Evolutionary conservation across 2,113 vertebrate genomes (phyloP), one percentile per base, ranked within the genome.

Genomic region (Lipotes vexillifer): DNA sequence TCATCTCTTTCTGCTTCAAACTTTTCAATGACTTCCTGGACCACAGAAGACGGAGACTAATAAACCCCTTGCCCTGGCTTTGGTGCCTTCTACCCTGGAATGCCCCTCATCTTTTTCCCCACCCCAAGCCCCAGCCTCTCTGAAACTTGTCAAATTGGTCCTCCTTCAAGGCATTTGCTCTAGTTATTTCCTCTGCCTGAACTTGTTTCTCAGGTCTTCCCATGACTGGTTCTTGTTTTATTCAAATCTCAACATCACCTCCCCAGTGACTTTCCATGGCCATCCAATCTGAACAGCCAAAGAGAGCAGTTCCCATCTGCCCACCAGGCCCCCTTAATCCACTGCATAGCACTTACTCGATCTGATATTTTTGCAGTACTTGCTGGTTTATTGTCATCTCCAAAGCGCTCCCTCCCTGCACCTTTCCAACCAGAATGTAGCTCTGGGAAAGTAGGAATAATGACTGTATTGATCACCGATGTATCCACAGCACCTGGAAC

Each of bases 271-370:
- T 5, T n/a, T 46, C 11, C 49, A 12, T 49, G 20, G 65, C 23
- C 29, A 14, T 59, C 36, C 7, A 61, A 5, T 41, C 15, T 55
- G 17, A 41, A 33, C 2, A 31, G 44, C 20, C 21, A 59, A 13
- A 69, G 8, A 55, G 25, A 41, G 21, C 0, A 6, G 27, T 6
- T 59, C 57, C 31, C 49, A 3, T 36, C 57, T n/a, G 3, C 65
- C 25, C n/a, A 41, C 61, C 23, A 66, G 4, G 21, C 8, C 57
- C 8, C 10, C 5, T 29, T 55, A 33, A 20, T 41, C 12, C 14
- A 81, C 21, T 13, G 1, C 3, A 14, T 1, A 77, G 17, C n/a
- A 1, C 55, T 59, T 13, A 20, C 0, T 0, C n/a, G 12, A 21
- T 63, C 44, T 38, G 25, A 23, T 31, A 55, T 25, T 14, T 36